These are phyloP conservation scores for Gymnothorax javanicus DNA, from an alignment of 2,797 vertebrate species.

Conservation along the genomic window DNA sequence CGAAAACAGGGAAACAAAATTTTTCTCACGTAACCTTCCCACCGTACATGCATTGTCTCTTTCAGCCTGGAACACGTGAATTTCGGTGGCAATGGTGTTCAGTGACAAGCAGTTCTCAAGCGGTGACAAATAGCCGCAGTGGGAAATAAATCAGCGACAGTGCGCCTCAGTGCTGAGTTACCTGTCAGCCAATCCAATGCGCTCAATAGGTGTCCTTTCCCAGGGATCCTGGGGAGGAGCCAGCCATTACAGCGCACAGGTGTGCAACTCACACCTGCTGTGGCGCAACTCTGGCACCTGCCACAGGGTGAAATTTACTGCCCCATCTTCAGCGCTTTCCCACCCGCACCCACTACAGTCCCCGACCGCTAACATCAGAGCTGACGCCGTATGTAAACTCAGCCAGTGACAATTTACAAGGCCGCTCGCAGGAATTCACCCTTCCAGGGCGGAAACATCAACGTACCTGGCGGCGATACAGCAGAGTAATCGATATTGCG, in stretches of 20 bases:
- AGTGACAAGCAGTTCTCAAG: too few relatives aligned
- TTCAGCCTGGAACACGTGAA: background rate
- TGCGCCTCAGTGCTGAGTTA: background rate
- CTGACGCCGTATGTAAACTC: constrained; percentile 7
- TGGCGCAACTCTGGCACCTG: background rate
- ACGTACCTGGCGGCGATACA: constrained; percentile 21
- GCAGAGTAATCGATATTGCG: constrained; percentile 23
- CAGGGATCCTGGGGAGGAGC: background rate
- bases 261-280: background rate
- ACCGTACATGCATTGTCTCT: background rate
- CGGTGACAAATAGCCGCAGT: background rate
- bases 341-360: background rate
- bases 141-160: background rate
- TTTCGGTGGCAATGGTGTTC: too few relatives aligned
- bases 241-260: background rate
- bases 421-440: constrained; percentile 16
- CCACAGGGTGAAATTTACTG: background rate
- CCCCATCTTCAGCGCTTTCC: background rate
- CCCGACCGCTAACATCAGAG: background rate
- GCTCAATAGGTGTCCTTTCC: background rate
- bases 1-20: background rate
- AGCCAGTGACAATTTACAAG: constrained; percentile 21
- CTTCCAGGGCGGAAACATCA: background rate
- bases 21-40: background rate
- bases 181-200: background rate